Percentiles rank a stretch among this genome's conserved stretches.
Conservation (phyloP, 1,140 invertebrate genomes). For the Drosophila varians region DNA sequence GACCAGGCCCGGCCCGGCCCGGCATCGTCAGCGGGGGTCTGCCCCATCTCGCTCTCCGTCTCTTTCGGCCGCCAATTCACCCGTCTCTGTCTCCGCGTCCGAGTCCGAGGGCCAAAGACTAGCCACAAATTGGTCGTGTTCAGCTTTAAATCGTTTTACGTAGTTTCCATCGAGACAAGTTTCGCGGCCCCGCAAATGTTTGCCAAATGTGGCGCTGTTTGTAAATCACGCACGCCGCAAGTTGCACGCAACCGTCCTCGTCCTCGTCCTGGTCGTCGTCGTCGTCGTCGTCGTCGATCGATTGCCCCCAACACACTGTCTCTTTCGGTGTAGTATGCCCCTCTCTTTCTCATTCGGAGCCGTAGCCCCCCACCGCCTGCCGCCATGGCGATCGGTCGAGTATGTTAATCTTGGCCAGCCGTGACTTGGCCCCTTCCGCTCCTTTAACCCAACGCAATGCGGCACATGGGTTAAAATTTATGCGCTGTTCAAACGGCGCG, state of each 20-base stretch:
- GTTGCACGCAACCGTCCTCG: constrained; percentile 49
- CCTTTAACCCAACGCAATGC: constrained; percentile 8
- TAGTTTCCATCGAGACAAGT: constrained; percentile 74
- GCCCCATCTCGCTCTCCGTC: not conserved
- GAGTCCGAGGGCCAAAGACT: constrained; percentile 43
- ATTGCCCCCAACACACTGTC: constrained; percentile 26
- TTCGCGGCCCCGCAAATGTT: constrained; percentile 65
- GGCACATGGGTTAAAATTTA: constrained; percentile 62
- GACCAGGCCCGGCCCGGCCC: not conserved
- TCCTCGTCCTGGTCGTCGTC: too few species aligned
- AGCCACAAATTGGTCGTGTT: constrained; percentile 80
- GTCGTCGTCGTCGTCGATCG: constrained; percentile 54
- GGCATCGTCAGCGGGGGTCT: constrained; percentile 30
- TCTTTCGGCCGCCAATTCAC: constrained; percentile 3
- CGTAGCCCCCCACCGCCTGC: constrained; percentile 34
- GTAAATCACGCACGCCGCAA: constrained; percentile 75
- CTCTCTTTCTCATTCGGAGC: constrained; percentile 25
- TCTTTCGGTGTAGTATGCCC: constrained; percentile 2
- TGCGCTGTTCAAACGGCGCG: constrained; percentile 81
- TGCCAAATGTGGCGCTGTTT: constrained; percentile 79
- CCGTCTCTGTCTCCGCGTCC: constrained; percentile 6
- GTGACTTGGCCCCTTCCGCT: constrained; percentile 41
- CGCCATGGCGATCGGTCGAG: constrained; percentile 44
- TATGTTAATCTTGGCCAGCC: constrained; percentile 74
- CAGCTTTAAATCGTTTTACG: constrained; percentile 81